Percentiles rank a stretch among this genome's conserved stretches.
These are phyloP conservation scores for Synaphobranchus kaupii DNA, from an alignment of 2,797 vertebrate genomes.

Conservation along the genomic window DNA sequence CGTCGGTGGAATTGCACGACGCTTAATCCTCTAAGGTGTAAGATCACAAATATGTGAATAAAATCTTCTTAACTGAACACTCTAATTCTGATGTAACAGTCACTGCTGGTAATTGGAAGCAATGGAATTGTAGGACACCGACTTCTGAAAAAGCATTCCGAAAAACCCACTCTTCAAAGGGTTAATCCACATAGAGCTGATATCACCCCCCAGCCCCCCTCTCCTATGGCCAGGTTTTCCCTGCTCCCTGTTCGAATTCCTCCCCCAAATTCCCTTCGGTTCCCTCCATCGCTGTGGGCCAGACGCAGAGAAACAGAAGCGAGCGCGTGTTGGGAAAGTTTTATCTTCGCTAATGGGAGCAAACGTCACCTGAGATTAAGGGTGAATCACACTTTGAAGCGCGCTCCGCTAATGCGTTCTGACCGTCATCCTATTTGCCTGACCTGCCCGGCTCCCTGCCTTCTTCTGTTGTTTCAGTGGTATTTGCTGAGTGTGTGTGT, in stretches of 20 bases:
- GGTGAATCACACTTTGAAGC: background rate
- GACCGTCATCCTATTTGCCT: background rate
- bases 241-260: background rate
- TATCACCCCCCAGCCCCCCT: background rate
- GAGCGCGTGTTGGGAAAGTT: background rate
- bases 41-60: too few species aligned
- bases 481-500: background rate
- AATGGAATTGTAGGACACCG: too few species aligned
- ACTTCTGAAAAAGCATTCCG: too few species aligned
- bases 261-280: background rate
- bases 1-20: too few species aligned
- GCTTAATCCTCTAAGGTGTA: too few species aligned
- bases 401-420: background rate
- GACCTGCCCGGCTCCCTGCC: background rate
- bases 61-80: too few species aligned
- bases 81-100: too few species aligned
- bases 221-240: background rate
- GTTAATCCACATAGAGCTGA: background rate
- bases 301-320: background rate
- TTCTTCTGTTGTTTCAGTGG: background rate
- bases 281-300: background rate
- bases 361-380: slow-evolving; percentile 4
- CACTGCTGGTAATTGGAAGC: too few species aligned
- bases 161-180: background rate
- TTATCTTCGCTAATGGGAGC: background rate